Conservation (phyloP, 2,888 invertebrate genomes). For the Ceraclea dissimilis region DNA sequence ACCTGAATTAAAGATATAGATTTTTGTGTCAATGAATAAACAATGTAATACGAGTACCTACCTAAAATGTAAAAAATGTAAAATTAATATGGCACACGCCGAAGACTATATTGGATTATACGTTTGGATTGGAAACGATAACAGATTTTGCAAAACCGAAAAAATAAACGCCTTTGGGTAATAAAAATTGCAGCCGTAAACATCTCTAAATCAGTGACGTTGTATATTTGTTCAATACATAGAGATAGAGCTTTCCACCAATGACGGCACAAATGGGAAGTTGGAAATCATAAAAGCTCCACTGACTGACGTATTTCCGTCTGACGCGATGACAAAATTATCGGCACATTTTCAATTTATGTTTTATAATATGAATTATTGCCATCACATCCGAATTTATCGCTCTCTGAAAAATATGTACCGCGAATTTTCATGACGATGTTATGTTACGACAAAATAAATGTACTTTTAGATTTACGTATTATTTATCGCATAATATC, state of each 20-base stretch:
- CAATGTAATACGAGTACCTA: no score
- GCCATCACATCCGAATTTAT: slow-evolving; percentile 18
- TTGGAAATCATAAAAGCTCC: slow-evolving; percentile 12
- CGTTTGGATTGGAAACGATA: no score
- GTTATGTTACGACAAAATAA: no score
- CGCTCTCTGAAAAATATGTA: slow-evolving; percentile 22
- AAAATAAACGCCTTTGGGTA: background rate
- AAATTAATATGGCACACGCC: no score
- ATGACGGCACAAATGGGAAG: slow-evolving; percentile 18
- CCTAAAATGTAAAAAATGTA: no score
- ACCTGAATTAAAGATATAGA: no score
- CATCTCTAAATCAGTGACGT: slow-evolving; percentile 23
- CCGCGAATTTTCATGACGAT: slow-evolving; percentile 6
- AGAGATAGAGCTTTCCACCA: slow-evolving; percentile 16
- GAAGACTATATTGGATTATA: no score
- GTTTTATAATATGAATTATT: slow-evolving; percentile 16
- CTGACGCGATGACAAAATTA: slow-evolving; percentile 24
- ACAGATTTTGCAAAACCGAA: background rate
- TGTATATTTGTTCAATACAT: background rate
- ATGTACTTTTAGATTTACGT: no score
- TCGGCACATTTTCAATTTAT: slow-evolving; percentile 21
- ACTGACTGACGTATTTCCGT: slow-evolving; percentile 24
- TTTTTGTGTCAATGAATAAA: no score
- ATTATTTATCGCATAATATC: no score
- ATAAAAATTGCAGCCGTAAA: slow-evolving; percentile 18